phyloP scores from a whole-genome alignment of 2,113 vertebrate species.

The Brachyistius frenatus region DNA sequence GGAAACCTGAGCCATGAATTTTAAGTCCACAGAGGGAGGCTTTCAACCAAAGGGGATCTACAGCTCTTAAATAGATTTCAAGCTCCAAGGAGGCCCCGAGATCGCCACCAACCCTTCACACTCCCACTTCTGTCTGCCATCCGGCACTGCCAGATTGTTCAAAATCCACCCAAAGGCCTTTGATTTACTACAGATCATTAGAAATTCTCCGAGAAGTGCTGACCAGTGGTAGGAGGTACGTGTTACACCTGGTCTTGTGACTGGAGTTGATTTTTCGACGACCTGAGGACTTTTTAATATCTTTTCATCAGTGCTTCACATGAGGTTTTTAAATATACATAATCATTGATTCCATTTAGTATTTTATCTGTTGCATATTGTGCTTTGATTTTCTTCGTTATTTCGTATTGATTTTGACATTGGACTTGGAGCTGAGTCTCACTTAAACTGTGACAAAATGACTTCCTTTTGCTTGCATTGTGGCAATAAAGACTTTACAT shows the following conservation, averaged over 20 bases:
- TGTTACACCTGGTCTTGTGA: neutral
- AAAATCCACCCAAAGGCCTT: neutral
- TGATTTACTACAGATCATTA: slow-evolving; percentile 3
- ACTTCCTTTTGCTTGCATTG: slow-evolving; percentile 19
- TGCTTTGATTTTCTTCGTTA: neutral
- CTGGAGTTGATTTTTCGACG: neutral
- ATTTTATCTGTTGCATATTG: neutral
- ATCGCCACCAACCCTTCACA: slow-evolving; percentile 26
- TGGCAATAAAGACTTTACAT: slow-evolving; percentile 32
- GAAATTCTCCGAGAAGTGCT: neutral
- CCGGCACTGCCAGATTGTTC: neutral
- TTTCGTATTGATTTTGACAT: no score
- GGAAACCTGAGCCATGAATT: slow-evolving; percentile 70
- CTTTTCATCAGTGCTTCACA: slow-evolving; percentile 1
- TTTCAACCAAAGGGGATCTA: slow-evolving; percentile 59
- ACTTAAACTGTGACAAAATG: slow-evolving; percentile 6
- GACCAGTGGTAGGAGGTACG: neutral
- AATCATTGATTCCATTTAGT: neutral
- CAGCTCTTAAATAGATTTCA: slow-evolving; percentile 64
- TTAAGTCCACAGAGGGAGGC: slow-evolving; percentile 59
- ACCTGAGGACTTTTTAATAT: neutral
- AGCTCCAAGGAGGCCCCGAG: slow-evolving; percentile 1
- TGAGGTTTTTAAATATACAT: neutral
- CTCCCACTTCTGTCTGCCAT: slow-evolving; percentile 18
- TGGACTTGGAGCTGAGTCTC: neutral